Evolutionary conservation across 2,113 vertebrate species (phyloP).

Genomic region (Paraplagusia blochii): DNA sequence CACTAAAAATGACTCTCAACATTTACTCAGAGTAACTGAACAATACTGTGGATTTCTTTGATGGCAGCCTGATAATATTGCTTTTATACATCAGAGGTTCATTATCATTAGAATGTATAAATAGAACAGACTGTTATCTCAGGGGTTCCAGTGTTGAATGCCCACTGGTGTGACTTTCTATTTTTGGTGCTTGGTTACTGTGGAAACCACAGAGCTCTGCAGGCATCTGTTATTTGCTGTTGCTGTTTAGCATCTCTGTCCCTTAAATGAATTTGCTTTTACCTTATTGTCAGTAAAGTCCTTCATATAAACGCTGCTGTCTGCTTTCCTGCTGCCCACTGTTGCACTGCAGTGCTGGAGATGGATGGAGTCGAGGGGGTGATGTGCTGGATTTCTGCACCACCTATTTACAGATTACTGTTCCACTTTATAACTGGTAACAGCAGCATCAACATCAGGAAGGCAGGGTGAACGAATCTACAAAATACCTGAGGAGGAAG

Average conservation of each 20-base stretch:
- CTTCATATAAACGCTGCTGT: no score
- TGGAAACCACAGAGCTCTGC: slow-evolving; percentile 74
- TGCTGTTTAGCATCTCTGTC: slow-evolving; percentile 59
- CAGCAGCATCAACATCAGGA: no score
- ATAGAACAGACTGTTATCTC: slow-evolving; percentile 61
- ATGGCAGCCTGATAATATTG: slow-evolving; percentile 49
- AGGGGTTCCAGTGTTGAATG: slow-evolving; percentile 65
- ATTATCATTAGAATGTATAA: slow-evolving; percentile 57
- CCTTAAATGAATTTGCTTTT: slow-evolving; percentile 37
- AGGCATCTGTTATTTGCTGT: slow-evolving; percentile 60
- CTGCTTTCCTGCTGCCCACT: no score
- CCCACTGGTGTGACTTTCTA: slow-evolving; percentile 70
- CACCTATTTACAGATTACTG: background rate
- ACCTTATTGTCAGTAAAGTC: slow-evolving; percentile 1
- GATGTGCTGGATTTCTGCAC: background rate
- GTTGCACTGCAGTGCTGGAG: no score
- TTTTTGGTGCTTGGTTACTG: slow-evolving; percentile 76
- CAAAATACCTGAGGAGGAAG: no score
- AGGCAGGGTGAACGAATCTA: no score
- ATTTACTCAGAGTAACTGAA: slow-evolving; percentile 32
- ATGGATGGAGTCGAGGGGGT: background rate
- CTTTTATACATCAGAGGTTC: slow-evolving; percentile 27
- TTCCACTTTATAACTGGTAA: background rate
- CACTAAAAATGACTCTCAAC: slow-evolving; percentile 14
- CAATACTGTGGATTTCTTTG: slow-evolving; percentile 11